Evolutionary conservation across 2,797 vertebrate genomes (phyloP), one percentile per base, ranked within the genome.

Genomic region (Pseudopleuronectes americanus): DNA sequence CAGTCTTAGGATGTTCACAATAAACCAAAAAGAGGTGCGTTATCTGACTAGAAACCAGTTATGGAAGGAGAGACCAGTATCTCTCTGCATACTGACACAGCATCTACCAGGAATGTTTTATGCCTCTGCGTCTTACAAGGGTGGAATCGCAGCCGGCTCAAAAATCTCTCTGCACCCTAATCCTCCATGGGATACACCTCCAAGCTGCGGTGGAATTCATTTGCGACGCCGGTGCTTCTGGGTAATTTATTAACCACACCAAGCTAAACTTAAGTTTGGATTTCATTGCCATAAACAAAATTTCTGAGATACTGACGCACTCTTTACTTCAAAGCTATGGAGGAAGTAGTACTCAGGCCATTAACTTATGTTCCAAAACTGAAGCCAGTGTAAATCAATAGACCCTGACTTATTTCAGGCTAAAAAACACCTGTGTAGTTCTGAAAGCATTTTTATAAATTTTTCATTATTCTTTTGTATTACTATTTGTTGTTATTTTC

Each of bases 161-260:
- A 57, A 13, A 71, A 68, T 45, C 3, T 4, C 33, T 70, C 80
- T 59, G 33, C 68, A n/a, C 6, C 60, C 8, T 84, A 74, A 84
- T 84, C 77, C 76, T 77, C 53, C 7, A 10, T 0, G 10, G 64
- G 64, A 66, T 62, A 19, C 72, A 62, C 70, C 62, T 68, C 56
- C 2, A 31, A 66, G 55, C 47, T 49, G 70, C 33, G 1, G 16
- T 31, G 68, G 67, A 84, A 88, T 73, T 73, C 9, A 80, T 69
- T 71, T 62, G 60, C 59, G 55, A 58, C 21, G 17, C 67, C 47
- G 4, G n/a, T 59, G 71, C 77, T 65, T 76, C 64, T 43, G 53
- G 75, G 76, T 47, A 69, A 75, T 76, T 70, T 85, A 64, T 66
- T 72, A 59, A 69, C 52, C 56, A 49, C 59, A 64, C 57, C 56